Evolutionary conservation across 2,113 vertebrate genomes (phyloP).

Genomic region (Suricata suricatta): DNA sequence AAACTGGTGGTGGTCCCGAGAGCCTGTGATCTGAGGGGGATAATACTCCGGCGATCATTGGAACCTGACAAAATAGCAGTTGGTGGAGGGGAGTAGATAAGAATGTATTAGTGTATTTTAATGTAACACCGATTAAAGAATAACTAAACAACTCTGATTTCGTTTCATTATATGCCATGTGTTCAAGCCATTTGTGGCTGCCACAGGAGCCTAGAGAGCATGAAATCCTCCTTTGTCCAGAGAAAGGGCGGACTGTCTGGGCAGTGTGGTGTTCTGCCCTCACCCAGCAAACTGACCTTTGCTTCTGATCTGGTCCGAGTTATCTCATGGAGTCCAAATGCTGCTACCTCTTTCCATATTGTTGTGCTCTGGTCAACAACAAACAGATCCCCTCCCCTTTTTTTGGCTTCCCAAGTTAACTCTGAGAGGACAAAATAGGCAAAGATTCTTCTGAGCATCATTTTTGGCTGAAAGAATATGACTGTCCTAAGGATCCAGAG

Average conservation of each 20-base stretch:
- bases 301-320: neutral
- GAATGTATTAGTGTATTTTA: constrained; percentile 58
- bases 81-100: constrained; percentile 63
- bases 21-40: neutral
- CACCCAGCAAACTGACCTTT: neutral
- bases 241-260: constrained; percentile 48
- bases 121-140: constrained; percentile 53
- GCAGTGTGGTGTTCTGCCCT: neutral
- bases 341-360: constrained; percentile 58
- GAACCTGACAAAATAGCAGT: constrained; percentile 36
- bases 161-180: neutral
- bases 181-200: neutral
- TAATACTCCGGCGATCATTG: neutral
- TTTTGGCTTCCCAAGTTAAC: neutral
- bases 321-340: neutral
- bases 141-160: constrained; percentile 25
- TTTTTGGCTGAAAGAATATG: neutral
- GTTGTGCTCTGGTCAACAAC: neutral
- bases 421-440: neutral
- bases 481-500: neutral
- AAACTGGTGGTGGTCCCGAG: neutral
- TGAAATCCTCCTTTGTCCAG: neutral
- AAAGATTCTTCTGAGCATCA: neutral
- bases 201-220: neutral
- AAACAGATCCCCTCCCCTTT: neutral